Percentiles rank a stretch among this genome's conserved stretches.
These are phyloP conservation scores for Helicoverpa zea DNA, from an alignment of 1,140 invertebrate species.

Conservation along the genomic window DNA sequence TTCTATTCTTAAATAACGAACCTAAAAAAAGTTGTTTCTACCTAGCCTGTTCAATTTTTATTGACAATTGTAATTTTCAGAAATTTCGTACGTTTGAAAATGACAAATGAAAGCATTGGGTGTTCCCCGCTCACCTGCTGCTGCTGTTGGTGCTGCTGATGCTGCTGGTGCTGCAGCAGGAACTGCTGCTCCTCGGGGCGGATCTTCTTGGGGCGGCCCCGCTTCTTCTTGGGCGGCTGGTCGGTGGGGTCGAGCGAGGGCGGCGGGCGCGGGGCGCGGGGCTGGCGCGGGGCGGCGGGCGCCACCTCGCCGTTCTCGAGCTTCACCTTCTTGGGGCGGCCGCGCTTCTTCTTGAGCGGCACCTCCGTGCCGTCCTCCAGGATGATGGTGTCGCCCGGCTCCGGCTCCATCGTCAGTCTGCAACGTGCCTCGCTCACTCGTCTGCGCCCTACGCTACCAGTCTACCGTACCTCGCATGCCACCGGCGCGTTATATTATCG, in stretches of 20 bases:
- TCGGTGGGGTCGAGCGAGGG: constrained; percentile 76
- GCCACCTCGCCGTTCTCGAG: constrained; percentile 89
- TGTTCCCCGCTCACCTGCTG: constrained; percentile 54
- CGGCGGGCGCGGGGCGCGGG: constrained; percentile 71
- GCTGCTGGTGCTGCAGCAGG: constrained; percentile 78
- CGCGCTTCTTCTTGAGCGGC: constrained; percentile 95
- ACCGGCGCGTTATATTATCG: not conserved
- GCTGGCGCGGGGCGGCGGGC: constrained; percentile 87
- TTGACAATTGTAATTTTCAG: too few species aligned
- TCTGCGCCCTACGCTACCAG: constrained; percentile 16
- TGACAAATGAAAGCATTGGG: not conserved
- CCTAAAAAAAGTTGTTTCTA: too few species aligned
- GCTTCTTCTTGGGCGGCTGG: constrained; percentile 92
- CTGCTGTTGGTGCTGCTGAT: constrained; percentile 76
- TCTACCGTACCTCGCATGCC: not conserved
- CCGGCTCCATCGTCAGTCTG: constrained; percentile 85
- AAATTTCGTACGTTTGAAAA: not conserved
- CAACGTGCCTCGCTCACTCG: constrained; percentile 61
- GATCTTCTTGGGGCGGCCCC: constrained; percentile 95
- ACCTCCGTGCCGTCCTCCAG: constrained; percentile 89
- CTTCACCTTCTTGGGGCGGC: constrained; percentile 95
- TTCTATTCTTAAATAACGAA: too few species aligned
- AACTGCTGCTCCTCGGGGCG: constrained; percentile 88
- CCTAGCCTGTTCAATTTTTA: not conserved
- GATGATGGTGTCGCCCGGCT: constrained; percentile 83